Base-by-base conservation (phyloP, 2,113 vertebrate genomes). In the Melospiza georgiana region DNA sequence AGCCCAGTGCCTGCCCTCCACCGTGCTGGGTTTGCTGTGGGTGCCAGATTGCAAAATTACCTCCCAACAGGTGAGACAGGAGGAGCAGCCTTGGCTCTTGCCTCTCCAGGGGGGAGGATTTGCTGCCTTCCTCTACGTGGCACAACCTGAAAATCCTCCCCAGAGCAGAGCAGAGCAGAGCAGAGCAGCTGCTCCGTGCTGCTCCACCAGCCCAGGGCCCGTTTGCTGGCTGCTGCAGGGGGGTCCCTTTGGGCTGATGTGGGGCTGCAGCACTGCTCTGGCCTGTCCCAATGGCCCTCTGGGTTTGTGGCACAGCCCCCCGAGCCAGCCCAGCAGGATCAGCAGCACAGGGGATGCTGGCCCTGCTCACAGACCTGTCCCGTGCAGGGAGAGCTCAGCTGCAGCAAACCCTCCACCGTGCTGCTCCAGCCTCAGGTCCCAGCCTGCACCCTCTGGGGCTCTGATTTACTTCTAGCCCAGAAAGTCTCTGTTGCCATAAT, bases 141-240 rank as follows among this genome's bases (percentile, higher is more conserved):
- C 12, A 63, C 52, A 96, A 94, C 95, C 69, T 23, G 84, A 96
- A 93, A 94, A 87, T 88, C 91, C 88, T 95, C 92, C 16, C 17
- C 0, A 2, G 41, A 66, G 72, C 82, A 37, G 82, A 51, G 49
- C 0, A 3, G 41, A 52, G 59, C 79, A 73, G 85, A 39, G 39
- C 0, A 46, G 46, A 69, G 59, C 79, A 73, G 85, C 94, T 4
- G 6, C 88, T 44, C 78, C 0, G 37, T 49, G 82, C 82, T 72
- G 91, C 82, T 95, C 75, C 2, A 6, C 79, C 75, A 92, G 89
- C 82, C 49, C 5, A 1, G 69, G 90, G 39, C 69, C 0, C 3
- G 66, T 87, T 75, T 73, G 17, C 54, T 9, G 37, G 8, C 9
- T 13, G 41, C 20, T 3, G 39, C 35, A 4, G 4, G 30, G 13